Percentiles rank a stretch among this genome's conserved stretches.
Evolutionary conservation across 2,797 vertebrate species (phyloP).

Genomic region (Pipistrellus kuhlii): DNA sequence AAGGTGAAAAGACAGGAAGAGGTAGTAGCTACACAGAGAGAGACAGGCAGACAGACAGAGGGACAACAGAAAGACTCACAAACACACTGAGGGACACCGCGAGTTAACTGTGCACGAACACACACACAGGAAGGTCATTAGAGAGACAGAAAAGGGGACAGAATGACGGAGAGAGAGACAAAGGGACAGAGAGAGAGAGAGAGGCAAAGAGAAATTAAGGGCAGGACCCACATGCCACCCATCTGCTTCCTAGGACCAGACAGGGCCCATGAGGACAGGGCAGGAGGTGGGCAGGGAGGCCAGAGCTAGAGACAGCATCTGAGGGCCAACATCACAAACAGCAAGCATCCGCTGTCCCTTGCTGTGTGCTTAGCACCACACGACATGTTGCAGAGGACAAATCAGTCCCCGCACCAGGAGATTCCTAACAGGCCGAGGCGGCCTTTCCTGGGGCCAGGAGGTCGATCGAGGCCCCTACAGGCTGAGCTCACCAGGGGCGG

Average conservation of each 20-base stretch:
- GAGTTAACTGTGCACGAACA: neutral
- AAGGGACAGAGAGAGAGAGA: neutral
- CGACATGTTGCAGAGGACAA: neutral
- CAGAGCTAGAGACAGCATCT: neutral
- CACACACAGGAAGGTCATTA: no score
- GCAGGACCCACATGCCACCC: no score
- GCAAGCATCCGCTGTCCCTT: neutral
- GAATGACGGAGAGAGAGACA: neutral
- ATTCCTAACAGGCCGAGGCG: neutral
- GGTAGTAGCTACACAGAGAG: neutral
- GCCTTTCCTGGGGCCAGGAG: rapidly evolving
- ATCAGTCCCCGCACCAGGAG: neutral
- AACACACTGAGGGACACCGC: neutral
- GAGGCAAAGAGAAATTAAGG: neutral
- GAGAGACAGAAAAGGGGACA: neutral
- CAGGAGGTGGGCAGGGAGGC: neutral
- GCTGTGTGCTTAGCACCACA: no score
- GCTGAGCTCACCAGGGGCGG: neutral
- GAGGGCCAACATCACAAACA: neutral
- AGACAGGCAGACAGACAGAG: neutral
- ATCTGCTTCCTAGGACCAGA: neutral
- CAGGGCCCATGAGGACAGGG: neutral
- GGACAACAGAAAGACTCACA: neutral
- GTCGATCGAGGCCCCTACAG: neutral
- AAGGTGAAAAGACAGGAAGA: neutral